Conservation (phyloP, 2,888 invertebrate species). For the Lottia gigantea region DNA sequence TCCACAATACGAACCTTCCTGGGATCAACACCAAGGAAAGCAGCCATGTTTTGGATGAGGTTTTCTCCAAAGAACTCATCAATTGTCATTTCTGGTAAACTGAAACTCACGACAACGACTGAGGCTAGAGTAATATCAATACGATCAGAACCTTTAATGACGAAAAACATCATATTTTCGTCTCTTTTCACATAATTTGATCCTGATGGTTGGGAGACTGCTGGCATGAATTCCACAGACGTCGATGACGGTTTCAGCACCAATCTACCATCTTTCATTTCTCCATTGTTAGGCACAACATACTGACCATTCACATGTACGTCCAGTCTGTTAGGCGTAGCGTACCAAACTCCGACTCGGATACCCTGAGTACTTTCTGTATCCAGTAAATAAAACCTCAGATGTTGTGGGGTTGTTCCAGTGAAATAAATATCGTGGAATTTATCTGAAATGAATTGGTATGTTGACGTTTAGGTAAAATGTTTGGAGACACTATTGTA, state of each 20-base stretch:
- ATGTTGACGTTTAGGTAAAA: too few relatives aligned
- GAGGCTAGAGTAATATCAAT: slow-evolving; percentile 7
- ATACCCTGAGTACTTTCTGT: slow-evolving; percentile 41
- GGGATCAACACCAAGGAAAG: neutral
- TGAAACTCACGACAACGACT: slow-evolving; percentile 29
- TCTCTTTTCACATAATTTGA: slow-evolving; percentile 10
- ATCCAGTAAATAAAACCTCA: slow-evolving; percentile 54
- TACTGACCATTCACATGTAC: neutral
- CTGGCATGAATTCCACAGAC: neutral
- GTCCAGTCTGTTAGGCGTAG: slow-evolving; percentile 5
- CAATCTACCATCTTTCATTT: slow-evolving; percentile 28
- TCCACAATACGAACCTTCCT: slow-evolving; percentile 15
- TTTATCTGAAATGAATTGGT: slow-evolving; percentile 37
- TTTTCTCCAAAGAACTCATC: slow-evolving; percentile 61
- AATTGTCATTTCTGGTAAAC: slow-evolving; percentile 47
- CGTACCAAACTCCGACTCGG: slow-evolving; percentile 11
- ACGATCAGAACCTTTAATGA: neutral
- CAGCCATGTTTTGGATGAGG: slow-evolving; percentile 34
- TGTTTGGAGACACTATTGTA: too few relatives aligned
- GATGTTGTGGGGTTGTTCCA: slow-evolving; percentile 53
- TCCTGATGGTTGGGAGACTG: slow-evolving; percentile 21
- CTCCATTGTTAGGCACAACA: slow-evolving; percentile 35
- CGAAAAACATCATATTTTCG: slow-evolving; percentile 9
- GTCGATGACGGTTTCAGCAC: slow-evolving; percentile 19
- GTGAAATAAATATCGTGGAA: slow-evolving; percentile 55